Evolutionary conservation across 2,888 invertebrate species (phyloP).

Genomic region (Parnassius glacialis): DNA sequence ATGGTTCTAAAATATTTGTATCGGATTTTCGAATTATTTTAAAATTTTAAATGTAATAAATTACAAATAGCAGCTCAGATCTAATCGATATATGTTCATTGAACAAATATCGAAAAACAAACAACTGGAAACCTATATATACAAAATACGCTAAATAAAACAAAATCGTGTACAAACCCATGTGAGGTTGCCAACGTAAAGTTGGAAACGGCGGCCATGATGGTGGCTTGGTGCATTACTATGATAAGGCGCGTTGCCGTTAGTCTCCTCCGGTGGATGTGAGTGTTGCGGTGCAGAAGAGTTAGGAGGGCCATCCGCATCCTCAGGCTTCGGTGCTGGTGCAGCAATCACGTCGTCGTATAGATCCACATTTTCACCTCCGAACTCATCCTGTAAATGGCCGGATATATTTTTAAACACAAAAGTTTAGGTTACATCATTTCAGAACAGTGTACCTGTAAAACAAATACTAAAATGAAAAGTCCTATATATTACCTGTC

Average conservation of each 20-base stretch:
- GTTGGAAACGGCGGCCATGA: constrained; percentile 91
- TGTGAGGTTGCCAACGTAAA: constrained; percentile 98
- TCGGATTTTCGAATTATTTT: too few relatives aligned
- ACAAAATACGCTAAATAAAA: constrained; percentile 61
- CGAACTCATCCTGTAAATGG: constrained; percentile 86
- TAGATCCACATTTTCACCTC: constrained; percentile 93
- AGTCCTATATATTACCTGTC: constrained; percentile 63
- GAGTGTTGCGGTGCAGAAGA: constrained; percentile 76
- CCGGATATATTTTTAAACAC: constrained; percentile 31
- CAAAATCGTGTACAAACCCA: constrained; percentile 89
- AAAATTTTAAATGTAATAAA: background rate
- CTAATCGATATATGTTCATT: constrained; percentile 32
- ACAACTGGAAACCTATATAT: constrained; percentile 56
- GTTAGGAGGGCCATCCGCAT: constrained; percentile 80
- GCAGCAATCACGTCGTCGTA: constrained; percentile 97
- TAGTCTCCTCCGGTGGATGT: constrained; percentile 84
- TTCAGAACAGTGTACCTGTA: background rate
- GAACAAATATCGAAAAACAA: constrained; percentile 47
- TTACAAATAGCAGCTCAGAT: constrained; percentile 35
- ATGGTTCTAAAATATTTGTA: too few relatives aligned
- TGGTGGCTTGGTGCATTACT: constrained; percentile 87
- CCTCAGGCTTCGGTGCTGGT: constrained; percentile 82
- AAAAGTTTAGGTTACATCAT: background rate
- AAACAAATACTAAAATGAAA: constrained; percentile 4
- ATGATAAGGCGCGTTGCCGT: constrained; percentile 84